Evolutionary conservation across 2,888 invertebrate genomes (phyloP).

Genomic region (Zhengitettix transpicula): DNA sequence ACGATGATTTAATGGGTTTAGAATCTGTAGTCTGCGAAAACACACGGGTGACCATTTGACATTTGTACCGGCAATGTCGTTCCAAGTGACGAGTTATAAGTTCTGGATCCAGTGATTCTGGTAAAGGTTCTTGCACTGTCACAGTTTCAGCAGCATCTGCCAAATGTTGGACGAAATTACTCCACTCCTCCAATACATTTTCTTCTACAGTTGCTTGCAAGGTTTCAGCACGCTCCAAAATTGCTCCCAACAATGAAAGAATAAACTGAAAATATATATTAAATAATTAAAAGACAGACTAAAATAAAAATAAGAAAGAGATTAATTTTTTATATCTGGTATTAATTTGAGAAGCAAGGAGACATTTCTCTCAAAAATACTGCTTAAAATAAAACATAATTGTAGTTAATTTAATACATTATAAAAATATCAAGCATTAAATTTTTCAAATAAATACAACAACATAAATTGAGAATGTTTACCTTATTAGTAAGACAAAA

Average conservation of each 20-base stretch:
- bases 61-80: neutral
- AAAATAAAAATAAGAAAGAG: too few relatives aligned
- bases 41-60: too few relatives aligned
- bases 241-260: neutral
- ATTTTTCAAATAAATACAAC: too few relatives aligned
- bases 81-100: neutral
- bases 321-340: too few relatives aligned
- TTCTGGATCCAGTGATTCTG: neutral
- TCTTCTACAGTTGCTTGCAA: neutral
- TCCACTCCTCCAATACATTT: neutral
- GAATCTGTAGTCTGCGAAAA: too few relatives aligned
- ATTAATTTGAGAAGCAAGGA: too few relatives aligned
- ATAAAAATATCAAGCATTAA: too few relatives aligned
- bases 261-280: neutral
- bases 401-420: too few relatives aligned
- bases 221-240: neutral
- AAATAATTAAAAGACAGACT: too few relatives aligned
- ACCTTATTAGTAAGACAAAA: slow-evolving; percentile 36
- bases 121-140: neutral
- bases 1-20: too few relatives aligned
- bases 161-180: neutral
- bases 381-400: too few relatives aligned
- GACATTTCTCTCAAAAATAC: too few relatives aligned
- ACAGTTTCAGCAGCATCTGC: neutral
- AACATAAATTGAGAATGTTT: slow-evolving; percentile 14